Conservation (phyloP, 2,888 invertebrate species). For the Ectropis crepuscularia region DNA sequence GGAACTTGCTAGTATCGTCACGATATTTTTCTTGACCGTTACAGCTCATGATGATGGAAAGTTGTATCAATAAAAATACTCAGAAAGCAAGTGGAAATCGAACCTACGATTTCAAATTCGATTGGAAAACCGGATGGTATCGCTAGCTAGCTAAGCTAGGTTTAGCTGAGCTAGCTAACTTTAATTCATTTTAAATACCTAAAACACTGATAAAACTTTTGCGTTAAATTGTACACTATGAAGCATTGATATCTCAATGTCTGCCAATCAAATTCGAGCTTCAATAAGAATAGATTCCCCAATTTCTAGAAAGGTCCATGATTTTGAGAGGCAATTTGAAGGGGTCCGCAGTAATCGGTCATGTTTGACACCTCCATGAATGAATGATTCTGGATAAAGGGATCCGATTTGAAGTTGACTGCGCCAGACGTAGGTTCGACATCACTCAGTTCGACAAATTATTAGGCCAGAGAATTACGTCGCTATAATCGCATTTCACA, state of each 20-base stretch:
- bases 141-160: too few relatives aligned
- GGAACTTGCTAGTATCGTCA: too few relatives aligned
- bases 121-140: too few relatives aligned
- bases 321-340: slow-evolving; percentile 24
- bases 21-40: too few relatives aligned
- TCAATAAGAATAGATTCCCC: slow-evolving; percentile 7
- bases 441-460: too few relatives aligned
- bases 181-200: too few relatives aligned
- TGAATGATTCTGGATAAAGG: slow-evolving; percentile 31
- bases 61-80: too few relatives aligned
- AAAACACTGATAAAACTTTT: too few relatives aligned
- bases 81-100: too few relatives aligned
- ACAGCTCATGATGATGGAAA: too few relatives aligned
- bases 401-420: slow-evolving; percentile 16
- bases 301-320: slow-evolving; percentile 13
- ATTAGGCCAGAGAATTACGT: background rate
- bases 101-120: too few relatives aligned
- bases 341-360: slow-evolving; percentile 30
- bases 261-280: background rate
- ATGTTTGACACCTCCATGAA: slow-evolving; percentile 35
- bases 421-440: slow-evolving; percentile 26
- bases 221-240: background rate
- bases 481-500: background rate
- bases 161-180: too few relatives aligned
- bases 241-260: background rate